phyloP scores from a whole-genome alignment of 2,797 vertebrate species.

The Falco cherrug region DNA sequence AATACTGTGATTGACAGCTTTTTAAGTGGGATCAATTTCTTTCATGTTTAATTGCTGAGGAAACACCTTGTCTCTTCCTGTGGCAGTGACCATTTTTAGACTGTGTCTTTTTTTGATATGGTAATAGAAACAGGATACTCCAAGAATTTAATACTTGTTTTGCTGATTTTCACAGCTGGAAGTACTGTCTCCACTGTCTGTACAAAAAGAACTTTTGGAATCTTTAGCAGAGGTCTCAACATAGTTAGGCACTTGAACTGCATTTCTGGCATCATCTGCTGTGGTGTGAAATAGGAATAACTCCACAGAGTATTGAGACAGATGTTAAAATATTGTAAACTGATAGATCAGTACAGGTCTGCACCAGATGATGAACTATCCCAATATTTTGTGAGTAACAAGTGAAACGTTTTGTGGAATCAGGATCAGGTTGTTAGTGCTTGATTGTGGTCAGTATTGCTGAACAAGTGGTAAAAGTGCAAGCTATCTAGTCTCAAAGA shows the following conservation, averaged over 20 bases:
- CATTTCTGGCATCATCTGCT: background rate
- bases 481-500: background rate
- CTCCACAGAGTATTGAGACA: background rate
- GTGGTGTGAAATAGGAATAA: background rate
- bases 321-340: background rate
- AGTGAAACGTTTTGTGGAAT: background rate
- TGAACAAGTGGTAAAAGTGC: background rate
- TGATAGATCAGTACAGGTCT: background rate
- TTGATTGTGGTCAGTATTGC: background rate
- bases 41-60: background rate
- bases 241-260: background rate
- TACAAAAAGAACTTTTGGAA: background rate
- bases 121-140: background rate
- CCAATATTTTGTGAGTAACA: background rate
- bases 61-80: background rate
- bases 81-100: background rate
- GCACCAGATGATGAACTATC: background rate
- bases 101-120: background rate
- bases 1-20: background rate
- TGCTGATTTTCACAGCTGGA: constrained; percentile 23
- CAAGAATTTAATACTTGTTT: background rate
- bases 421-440: background rate
- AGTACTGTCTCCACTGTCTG: background rate
- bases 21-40: background rate
- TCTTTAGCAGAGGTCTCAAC: background rate